phyloP scores from a whole-genome alignment of 2,113 vertebrate species.

The Eretmochelys imbricata region DNA sequence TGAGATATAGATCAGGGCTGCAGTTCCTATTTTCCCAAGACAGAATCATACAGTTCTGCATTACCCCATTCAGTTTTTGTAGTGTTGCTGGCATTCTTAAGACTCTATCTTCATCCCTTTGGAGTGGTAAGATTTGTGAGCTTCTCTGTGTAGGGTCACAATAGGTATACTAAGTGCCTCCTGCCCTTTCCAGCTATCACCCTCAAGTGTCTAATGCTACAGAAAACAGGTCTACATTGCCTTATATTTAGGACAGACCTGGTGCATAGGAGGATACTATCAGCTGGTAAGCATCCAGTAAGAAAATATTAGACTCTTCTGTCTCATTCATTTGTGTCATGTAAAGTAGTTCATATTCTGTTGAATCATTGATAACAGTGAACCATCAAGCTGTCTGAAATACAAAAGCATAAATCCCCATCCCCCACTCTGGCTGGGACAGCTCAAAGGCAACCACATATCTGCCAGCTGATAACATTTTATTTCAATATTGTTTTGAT shows the following conservation, averaged over 20 bases:
- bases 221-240: neutral
- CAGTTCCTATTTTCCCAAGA: neutral
- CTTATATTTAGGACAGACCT: neutral
- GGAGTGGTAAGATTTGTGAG: neutral
- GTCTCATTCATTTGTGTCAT: neutral
- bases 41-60: neutral
- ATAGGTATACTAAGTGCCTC: neutral
- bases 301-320: neutral
- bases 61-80: rapidly evolving
- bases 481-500: neutral
- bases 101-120: rapidly evolving
- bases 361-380: neutral
- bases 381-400: neutral
- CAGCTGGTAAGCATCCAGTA: neutral
- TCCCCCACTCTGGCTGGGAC: neutral
- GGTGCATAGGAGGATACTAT: neutral
- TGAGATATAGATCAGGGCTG: neutral
- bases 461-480: neutral
- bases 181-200: neutral
- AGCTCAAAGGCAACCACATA: neutral
- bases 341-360: neutral
- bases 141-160: neutral
- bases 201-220: neutral
- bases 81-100: neutral
- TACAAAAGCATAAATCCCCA: neutral